Evolutionary conservation across 1,140 invertebrate species (phyloP).

Genomic region (Solen grandis): DNA sequence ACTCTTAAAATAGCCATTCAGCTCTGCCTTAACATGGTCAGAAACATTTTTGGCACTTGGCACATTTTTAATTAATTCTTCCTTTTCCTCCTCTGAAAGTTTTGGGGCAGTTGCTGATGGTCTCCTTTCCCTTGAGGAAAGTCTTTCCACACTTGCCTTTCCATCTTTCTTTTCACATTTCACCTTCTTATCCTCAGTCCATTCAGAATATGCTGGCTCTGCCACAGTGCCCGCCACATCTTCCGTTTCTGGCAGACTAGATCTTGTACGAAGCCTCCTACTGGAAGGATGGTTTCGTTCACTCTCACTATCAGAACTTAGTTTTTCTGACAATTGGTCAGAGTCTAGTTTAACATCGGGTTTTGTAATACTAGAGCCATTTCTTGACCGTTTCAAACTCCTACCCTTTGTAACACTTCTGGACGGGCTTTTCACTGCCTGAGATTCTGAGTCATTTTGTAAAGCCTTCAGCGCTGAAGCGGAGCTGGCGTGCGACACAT

Average conservation of each 20-base stretch:
- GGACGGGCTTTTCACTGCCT: not conserved
- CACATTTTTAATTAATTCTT: slow-evolving; percentile 45
- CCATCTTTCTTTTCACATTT: not conserved
- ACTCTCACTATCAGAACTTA: not conserved
- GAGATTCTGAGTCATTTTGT: slow-evolving; percentile 16
- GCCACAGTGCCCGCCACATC: not conserved
- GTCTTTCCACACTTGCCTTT: slow-evolving; percentile 21
- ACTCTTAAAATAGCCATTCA: slow-evolving; percentile 61
- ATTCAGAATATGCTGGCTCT: not conserved
- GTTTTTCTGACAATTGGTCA: slow-evolving; percentile 10
- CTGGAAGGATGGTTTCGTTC: not conserved
- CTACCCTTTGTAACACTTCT: not conserved
- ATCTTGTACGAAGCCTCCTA: slow-evolving; percentile 26
- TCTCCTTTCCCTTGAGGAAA: slow-evolving; percentile 47
- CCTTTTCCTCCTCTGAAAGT: slow-evolving; percentile 46
- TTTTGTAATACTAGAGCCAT: not conserved
- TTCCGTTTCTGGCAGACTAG: slow-evolving; percentile 29
- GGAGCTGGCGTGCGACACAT: not conserved
- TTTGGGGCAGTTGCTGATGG: slow-evolving; percentile 37
- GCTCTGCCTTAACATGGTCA: slow-evolving; percentile 64
- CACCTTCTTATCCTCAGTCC: not conserved
- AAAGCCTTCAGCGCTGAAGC: slow-evolving; percentile 20
- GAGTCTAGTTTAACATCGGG: slow-evolving; percentile 11
- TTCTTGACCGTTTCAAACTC: not conserved
- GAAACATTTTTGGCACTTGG: slow-evolving; percentile 60